Percentiles rank a stretch among this genome's conserved stretches.
phyloP scores from a whole-genome alignment of 1,140 invertebrate genomes.

The Neuroterus valhalla region DNA sequence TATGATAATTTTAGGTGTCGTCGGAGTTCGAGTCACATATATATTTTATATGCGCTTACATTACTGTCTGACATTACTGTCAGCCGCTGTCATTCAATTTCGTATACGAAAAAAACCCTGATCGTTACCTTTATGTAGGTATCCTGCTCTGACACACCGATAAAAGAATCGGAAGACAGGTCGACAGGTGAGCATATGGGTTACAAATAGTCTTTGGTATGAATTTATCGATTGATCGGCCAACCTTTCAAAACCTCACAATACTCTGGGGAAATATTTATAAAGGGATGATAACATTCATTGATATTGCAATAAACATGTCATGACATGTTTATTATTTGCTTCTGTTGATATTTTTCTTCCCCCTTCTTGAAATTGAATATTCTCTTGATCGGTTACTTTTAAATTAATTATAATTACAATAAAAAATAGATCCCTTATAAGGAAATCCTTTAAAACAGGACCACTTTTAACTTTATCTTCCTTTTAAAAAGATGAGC shows the following conservation, averaged over 20 bases:
- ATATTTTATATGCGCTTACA: too few relatives aligned
- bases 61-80: neutral
- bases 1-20: too few relatives aligned
- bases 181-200: constrained; percentile 58
- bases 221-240: constrained; percentile 56
- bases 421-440: constrained; percentile 33
- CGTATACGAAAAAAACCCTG: neutral
- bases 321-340: too few relatives aligned
- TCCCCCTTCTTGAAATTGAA: too few relatives aligned
- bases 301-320: too few relatives aligned
- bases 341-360: too few relatives aligned
- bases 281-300: too few relatives aligned
- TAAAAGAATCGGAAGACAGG: constrained; percentile 36
- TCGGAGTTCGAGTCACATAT: too few relatives aligned
- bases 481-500: neutral
- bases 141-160: neutral
- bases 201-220: constrained; percentile 53
- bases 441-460: constrained; percentile 32
- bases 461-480: constrained; percentile 58
- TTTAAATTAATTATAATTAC: neutral
- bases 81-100: neutral
- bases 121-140: neutral
- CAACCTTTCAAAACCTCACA: neutral
- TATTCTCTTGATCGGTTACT: neutral
- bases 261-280: too few relatives aligned